phyloP scores from a whole-genome alignment of 2,797 vertebrate species.

The Phaenicophaeus curvirostris region DNA sequence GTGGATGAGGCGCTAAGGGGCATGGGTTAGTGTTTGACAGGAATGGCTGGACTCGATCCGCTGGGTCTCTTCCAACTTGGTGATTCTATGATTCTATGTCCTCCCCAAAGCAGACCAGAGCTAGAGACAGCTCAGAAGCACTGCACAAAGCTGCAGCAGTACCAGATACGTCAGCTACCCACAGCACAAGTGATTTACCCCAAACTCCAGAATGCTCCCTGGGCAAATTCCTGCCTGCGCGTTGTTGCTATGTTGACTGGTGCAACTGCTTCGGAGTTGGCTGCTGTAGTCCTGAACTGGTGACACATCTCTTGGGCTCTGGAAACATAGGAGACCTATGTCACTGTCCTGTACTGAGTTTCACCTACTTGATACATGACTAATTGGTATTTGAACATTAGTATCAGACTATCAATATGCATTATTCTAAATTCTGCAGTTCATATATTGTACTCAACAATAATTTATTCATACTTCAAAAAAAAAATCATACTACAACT shows the following conservation, averaged over 20 bases:
- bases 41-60: too few species aligned
- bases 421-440: neutral
- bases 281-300: neutral
- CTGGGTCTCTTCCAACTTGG: too few species aligned
- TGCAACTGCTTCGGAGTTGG: neutral
- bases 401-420: neutral
- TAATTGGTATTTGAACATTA: neutral
- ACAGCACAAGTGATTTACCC: neutral
- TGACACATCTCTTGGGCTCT: neutral
- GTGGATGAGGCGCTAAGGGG: too few species aligned
- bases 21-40: too few species aligned
- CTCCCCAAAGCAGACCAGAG: neutral
- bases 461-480: neutral
- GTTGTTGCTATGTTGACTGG: neutral
- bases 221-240: neutral
- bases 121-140: neutral
- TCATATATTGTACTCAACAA: neutral
- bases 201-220: neutral
- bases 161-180: neutral
- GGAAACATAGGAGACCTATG: neutral
- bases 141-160: neutral
- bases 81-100: too few species aligned
- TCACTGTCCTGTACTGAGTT: neutral
- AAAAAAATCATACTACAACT: neutral
- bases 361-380: neutral